Conservation (phyloP, 2,888 invertebrate species). For the Craniophora ligustri region DNA sequence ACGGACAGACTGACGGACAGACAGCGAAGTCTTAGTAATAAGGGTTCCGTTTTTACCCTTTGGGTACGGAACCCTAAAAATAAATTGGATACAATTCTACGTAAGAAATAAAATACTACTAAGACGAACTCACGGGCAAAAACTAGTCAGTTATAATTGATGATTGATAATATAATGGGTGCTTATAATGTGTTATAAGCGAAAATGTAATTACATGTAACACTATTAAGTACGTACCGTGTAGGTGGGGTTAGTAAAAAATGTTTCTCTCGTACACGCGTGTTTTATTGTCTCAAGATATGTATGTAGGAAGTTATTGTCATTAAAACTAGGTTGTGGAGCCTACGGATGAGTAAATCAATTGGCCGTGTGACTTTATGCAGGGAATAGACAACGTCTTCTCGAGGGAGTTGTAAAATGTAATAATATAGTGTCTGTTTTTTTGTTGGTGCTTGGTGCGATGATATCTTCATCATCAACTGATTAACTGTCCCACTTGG, state of each 20-base stretch:
- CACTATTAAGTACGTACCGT: slow-evolving; percentile 21
- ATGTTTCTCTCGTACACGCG: slow-evolving; percentile 11
- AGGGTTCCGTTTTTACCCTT: too few species aligned
- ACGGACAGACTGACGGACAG: too few species aligned
- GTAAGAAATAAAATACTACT: too few species aligned
- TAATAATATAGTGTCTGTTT: too few species aligned
- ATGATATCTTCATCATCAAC: too few species aligned
- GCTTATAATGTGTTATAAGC: slow-evolving; percentile 44
- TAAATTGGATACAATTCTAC: too few species aligned
- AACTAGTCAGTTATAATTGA: too few species aligned
- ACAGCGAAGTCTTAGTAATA: too few species aligned
- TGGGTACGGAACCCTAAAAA: too few species aligned
- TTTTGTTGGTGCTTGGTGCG: too few species aligned
- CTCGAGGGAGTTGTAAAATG: background rate
- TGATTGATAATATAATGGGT: slow-evolving; percentile 39
- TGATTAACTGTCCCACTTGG: too few species aligned
- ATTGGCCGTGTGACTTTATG: background rate
- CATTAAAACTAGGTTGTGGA: slow-evolving; percentile 32
- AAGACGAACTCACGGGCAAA: too few species aligned
- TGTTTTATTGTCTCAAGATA: slow-evolving; percentile 28
- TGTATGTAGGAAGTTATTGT: slow-evolving; percentile 27
- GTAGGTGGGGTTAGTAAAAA: slow-evolving; percentile 38
- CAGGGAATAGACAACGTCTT: background rate
- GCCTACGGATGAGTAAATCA: slow-evolving; percentile 14
- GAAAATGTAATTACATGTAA: slow-evolving; percentile 36